Evolutionary conservation across 2,888 invertebrate species (phyloP).

Genomic region (Azorinus chamasolen): DNA sequence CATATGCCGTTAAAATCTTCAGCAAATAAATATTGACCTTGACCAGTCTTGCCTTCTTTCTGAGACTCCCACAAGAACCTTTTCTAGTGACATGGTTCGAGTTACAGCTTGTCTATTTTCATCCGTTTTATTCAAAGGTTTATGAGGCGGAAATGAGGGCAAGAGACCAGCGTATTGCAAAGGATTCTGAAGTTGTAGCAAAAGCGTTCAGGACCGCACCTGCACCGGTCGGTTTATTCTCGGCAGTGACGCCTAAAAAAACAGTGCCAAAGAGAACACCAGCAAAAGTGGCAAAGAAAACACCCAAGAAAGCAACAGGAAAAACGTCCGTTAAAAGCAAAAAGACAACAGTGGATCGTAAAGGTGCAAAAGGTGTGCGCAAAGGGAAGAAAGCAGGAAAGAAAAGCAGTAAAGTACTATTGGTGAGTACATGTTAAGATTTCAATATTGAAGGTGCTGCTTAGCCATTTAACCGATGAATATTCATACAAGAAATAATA

Average conservation of each 20-base stretch:
- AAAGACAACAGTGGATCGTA: neutral
- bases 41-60: too few relatives aligned
- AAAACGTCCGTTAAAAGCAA: neutral
- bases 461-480: too few relatives aligned
- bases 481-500: too few relatives aligned
- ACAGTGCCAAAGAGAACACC: constrained; percentile 5
- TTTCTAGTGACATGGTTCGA: too few relatives aligned
- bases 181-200: constrained; percentile 37
- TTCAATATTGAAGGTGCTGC: too few relatives aligned
- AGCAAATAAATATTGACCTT: too few relatives aligned
- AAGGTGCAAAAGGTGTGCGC: neutral
- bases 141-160: constrained; percentile 63
- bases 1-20: too few relatives aligned
- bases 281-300: neutral
- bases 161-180: constrained; percentile 41
- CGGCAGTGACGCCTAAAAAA: neutral
- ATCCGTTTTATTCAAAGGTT: constrained; percentile 38
- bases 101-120: too few relatives aligned
- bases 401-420: neutral
- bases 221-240: constrained; percentile 11
- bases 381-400: constrained; percentile 5
- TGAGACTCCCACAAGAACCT: too few relatives aligned
- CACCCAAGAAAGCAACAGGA: neutral
- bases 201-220: constrained; percentile 13
- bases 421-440: too few relatives aligned